Evolutionary conservation across 2,797 vertebrate species (phyloP), one percentile per base, ranked within the genome.

Genomic region (Cynodonichthys magdalenae): DNA sequence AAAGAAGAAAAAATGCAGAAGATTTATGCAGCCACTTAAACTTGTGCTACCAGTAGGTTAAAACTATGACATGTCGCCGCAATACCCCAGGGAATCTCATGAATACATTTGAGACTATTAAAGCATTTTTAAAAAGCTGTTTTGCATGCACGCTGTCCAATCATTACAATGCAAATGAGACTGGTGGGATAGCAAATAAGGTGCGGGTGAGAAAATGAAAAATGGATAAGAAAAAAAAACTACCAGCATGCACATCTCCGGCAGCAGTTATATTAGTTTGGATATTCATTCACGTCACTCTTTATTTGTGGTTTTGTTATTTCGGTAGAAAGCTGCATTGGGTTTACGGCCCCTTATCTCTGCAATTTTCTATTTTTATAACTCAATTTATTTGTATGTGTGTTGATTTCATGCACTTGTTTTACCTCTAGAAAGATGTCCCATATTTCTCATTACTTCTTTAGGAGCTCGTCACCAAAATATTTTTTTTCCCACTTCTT

Each of bases 91-190:
- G 74, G 87, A 90, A 89, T 88, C 81, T 86, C 88, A 89, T 90
- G 89, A 89, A 92, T 91, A 90, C 80, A 89, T 87, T 86, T 80
- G 62, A 66, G 55, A 66, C 79, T 83, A 85, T 87, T 89, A 87
- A 86, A 80, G 46, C 74, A 58, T 74, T 88, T 87, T 82, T 72
- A 77, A 82, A 85, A 67, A 75, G 73, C 82, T 86, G 71, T 75
- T 89, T 82, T 82, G 79, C 80, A 86, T 85, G 80, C 86, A 84
- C 81, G 71, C 77, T 69, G 68, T 78, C 66, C 84, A 82, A 87
- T 89, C 83, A 89, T 90, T 85, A 87, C 74, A 75, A 90, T 87
- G 85, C 79, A 88, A 91, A 90, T 89, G 69, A 85, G 83, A 84
- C 66, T 51, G 59, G 61, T 66, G 74, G 81, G 66, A 83, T 71